phyloP scores from a whole-genome alignment of 2,113 vertebrate genomes.

The Suncus etruscus region DNA sequence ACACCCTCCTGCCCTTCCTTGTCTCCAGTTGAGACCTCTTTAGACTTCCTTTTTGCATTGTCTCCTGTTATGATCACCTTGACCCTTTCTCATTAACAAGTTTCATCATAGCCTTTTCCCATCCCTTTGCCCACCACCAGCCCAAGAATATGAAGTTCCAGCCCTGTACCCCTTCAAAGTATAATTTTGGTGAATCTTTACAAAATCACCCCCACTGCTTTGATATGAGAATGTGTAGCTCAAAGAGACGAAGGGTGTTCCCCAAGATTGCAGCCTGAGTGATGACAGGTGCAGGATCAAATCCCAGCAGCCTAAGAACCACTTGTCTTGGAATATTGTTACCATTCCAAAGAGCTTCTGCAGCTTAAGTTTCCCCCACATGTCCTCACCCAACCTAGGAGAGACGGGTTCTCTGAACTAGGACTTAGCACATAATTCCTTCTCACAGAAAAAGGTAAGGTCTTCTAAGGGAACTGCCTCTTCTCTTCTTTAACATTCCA shows the following conservation, averaged over 20 bases:
- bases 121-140: neutral
- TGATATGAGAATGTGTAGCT: constrained; percentile 5
- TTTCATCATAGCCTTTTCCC: neutral
- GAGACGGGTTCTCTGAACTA: constrained; percentile 17
- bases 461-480: neutral
- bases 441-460: neutral
- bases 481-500: neutral
- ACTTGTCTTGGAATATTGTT: constrained; percentile 50
- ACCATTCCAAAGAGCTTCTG: neutral
- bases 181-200: neutral
- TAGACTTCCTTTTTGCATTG: constrained; percentile 22
- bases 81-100: neutral
- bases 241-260: neutral
- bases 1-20: neutral
- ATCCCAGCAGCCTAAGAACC: neutral
- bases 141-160: neutral
- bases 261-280: constrained; percentile 17
- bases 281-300: constrained; percentile 43
- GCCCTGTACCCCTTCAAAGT: neutral
- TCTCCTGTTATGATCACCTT: neutral
- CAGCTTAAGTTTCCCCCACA: neutral
- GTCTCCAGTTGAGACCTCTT: neutral
- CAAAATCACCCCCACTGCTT: neutral
- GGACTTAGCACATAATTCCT: constrained; percentile 53
- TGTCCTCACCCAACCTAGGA: constrained; percentile 34